These are phyloP conservation scores for Heliconius erato DNA, from an alignment of 2,888 invertebrate species.

Conservation along the genomic window DNA sequence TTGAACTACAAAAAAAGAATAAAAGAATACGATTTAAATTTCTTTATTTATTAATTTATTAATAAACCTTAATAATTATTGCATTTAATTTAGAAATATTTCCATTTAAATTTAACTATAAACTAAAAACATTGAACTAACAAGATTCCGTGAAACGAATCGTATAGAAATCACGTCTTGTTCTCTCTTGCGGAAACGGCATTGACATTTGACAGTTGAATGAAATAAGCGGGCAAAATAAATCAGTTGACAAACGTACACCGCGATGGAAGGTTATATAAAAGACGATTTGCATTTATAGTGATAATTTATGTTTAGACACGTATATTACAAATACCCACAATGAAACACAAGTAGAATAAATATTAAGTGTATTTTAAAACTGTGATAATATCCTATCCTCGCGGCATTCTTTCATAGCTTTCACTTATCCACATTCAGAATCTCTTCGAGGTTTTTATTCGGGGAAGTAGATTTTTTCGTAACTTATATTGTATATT, in stretches of 20 bases:
- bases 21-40: no score
- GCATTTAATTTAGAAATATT: not conserved
- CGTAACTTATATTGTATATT: conserved; percentile 40
- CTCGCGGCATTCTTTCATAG: conserved; percentile 60
- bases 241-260: conserved; percentile 61
- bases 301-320: conserved; percentile 62
- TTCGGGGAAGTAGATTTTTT: conserved; percentile 32
- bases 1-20: no score
- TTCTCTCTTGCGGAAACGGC: conserved; percentile 29
- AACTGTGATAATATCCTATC: conserved; percentile 63
- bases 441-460: conserved; percentile 32
- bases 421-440: conserved; percentile 59
- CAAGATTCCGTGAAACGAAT: conserved; percentile 54
- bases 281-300: conserved; percentile 56
- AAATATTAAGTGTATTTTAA: conserved; percentile 60
- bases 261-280: conserved; percentile 63
- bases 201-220: conserved; percentile 41
- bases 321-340: conserved; percentile 65
- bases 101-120: not conserved
- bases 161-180: conserved; percentile 44
- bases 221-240: conserved; percentile 43
- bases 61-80: no score
- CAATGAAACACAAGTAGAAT: conserved; percentile 76
- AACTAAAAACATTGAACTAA: not conserved
- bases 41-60: no score